Evolutionary conservation across 2,797 vertebrate species (phyloP), one percentile per base, ranked within the genome.

Genomic region (Clamator glandarius): DNA sequence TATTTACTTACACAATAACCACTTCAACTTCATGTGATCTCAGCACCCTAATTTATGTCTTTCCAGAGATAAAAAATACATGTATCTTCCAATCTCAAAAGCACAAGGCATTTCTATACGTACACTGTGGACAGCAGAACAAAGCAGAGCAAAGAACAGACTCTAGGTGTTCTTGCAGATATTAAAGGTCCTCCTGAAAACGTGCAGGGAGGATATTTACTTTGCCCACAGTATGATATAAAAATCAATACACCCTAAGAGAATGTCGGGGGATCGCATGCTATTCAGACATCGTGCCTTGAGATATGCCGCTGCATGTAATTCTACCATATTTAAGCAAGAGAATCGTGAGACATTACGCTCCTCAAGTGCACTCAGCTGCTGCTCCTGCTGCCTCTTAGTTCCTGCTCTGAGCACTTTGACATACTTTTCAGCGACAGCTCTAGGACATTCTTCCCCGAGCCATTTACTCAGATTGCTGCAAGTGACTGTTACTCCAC

Each of bases 141-240:
- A 63, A 76, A 76, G 46, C 42, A 82, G 39, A 84, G 23, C 5
- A 17, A 80, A 89, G 36, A 57, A 33, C 3, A 15, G 74, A 59
- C 21, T 64, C 33, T 6, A 29, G 23, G 8, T 46, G 14, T 29
- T 82, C 20, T 31, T 63, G 48, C 42, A 85, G 54, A 58, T 35
- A 29, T 42, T 36, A 72, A 24, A 64, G 36, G 29, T 29, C 18
- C 5, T 48, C 19, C 35, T 66, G n/a, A 46, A 78, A 84, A 84
- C 0, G 2, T 0, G 16, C 11, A 0, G 3, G 28, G 3, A 6
- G 13, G 15, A 58, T 68, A 86, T 57, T 36, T 33, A 64, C 19
- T 86, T 91, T 75, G 19, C n/a, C 36, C 24, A 31, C 29, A 15
- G 25, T n/a, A 46, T 12, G 41, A 70, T 21, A 68, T 2, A 78